These are phyloP conservation scores for Microctonus brassicae DNA, from an alignment of 2,888 invertebrate genomes.

Conservation along the genomic window DNA sequence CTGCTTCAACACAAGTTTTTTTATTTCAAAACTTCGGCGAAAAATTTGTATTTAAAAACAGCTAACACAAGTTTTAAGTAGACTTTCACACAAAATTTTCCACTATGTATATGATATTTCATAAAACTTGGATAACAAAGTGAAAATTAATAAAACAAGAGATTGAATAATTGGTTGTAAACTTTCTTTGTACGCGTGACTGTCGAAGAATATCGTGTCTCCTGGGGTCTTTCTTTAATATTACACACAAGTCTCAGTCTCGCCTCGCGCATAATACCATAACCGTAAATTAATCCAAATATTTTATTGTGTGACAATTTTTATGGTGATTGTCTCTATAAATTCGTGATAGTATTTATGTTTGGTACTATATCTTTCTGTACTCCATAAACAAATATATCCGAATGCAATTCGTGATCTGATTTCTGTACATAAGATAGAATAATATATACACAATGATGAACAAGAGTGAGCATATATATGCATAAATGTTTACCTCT, in stretches of 20 bases:
- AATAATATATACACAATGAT: conserved; percentile 1
- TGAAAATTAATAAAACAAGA: conserved; percentile 59
- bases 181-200: conserved; percentile 54
- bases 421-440: not conserved
- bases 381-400: conserved; percentile 3
- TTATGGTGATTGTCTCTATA: conserved; percentile 70
- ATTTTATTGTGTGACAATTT: conserved; percentile 70
- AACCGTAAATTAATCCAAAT: conserved; percentile 66
- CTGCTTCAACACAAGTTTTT: no score
- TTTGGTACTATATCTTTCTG: conserved; percentile 19
- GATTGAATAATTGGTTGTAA: conserved; percentile 69
- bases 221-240: conserved; percentile 13
- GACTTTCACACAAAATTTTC: no score
- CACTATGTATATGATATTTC: not conserved
- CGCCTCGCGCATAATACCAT: not conserved
- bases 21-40: no score
- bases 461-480: not conserved
- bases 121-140: conserved; percentile 34
- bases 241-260: conserved; percentile 29
- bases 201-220: conserved; percentile 39
- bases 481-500: conserved; percentile 16
- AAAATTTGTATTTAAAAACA: no score
- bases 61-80: no score
- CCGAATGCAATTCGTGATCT: no score
- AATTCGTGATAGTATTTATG: conserved; percentile 66